Conservation (phyloP, 2,888 invertebrate species). For the Sesamia inferens region DNA sequence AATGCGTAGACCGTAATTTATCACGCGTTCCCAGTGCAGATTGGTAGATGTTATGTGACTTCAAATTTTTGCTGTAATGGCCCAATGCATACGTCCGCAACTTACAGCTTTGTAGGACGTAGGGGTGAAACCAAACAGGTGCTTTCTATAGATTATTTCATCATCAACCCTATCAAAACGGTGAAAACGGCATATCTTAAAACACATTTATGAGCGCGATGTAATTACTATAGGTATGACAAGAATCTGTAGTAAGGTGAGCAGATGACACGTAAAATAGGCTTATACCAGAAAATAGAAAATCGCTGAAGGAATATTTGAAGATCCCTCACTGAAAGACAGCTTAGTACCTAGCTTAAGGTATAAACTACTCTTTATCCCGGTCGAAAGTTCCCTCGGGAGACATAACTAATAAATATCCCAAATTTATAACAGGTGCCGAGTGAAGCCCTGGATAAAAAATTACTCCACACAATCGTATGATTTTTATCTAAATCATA, state of each 20-base stretch:
- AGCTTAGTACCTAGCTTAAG: slow-evolving; percentile 57
- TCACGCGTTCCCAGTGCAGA: background rate
- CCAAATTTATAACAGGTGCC: slow-evolving; percentile 58
- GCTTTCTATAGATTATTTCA: background rate
- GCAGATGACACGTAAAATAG: background rate
- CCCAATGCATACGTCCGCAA: background rate
- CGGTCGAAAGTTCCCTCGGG: slow-evolving; percentile 54
- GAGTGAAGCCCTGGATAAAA: slow-evolving; percentile 50
- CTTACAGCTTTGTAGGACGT: background rate
- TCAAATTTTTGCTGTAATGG: background rate
- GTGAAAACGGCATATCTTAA: background rate
- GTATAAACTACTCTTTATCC: slow-evolving; percentile 60
- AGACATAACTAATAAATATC: slow-evolving; percentile 61
- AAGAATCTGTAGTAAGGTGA: background rate
- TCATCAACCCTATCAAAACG: background rate
- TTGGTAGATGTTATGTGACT: background rate
- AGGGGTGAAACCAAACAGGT: background rate
- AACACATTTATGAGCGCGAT: slow-evolving; percentile 4
- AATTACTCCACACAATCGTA: slow-evolving; percentile 47
- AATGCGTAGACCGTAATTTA: background rate
- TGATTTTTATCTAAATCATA: slow-evolving; percentile 39
- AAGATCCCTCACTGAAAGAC: slow-evolving; percentile 46
- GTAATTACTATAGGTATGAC: slow-evolving; percentile 3
- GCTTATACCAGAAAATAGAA: slow-evolving; percentile 1
- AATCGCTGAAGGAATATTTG: slow-evolving; percentile 27